These are phyloP conservation scores for Penaeus chinensis DNA, from an alignment of 1,140 invertebrate genomes.

Conservation along the genomic window DNA sequence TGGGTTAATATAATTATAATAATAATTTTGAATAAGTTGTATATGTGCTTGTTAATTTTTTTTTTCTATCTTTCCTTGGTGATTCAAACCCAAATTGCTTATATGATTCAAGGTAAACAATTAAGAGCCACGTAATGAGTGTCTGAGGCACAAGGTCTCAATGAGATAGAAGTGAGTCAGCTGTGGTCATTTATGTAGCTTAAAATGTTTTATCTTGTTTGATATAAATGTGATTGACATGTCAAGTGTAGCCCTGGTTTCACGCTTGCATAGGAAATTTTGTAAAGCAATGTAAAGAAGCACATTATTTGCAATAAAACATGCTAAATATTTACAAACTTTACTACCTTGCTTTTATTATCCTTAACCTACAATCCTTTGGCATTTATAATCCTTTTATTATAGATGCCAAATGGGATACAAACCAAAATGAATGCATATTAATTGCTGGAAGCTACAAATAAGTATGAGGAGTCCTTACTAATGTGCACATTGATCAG, in stretches of 20 bases:
- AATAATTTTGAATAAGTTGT: conserved; percentile 49
- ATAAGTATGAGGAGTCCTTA: too few species aligned
- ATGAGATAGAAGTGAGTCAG: too few species aligned
- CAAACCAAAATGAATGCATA: too few species aligned
- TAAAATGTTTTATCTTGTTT: conserved; percentile 3
- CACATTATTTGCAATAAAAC: conserved; percentile 62
- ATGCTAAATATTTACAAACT: conserved; percentile 60
- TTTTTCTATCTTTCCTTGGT: conserved; percentile 12
- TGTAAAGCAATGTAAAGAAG: conserved; percentile 61
- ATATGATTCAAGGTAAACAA: conserved; percentile 11
- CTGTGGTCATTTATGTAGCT: not conserved
- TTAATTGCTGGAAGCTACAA: too few species aligned
- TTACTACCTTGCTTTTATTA: conserved; percentile 24
- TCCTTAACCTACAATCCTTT: not conserved
- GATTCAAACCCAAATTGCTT: conserved; percentile 40
- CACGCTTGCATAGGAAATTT: conserved; percentile 58
- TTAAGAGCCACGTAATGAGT: not conserved
- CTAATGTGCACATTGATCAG: too few species aligned
- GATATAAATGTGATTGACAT: conserved; percentile 35
- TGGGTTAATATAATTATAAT: conserved; percentile 56
- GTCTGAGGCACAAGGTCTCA: not conserved
- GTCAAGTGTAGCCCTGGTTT: conserved; percentile 56
- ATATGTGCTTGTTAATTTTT: conserved; percentile 35
- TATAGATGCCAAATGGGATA: too few species aligned
- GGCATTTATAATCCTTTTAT: too few species aligned